Evolutionary conservation across 2,797 vertebrate genomes (phyloP).

Genomic region (Chelon auratus): DNA sequence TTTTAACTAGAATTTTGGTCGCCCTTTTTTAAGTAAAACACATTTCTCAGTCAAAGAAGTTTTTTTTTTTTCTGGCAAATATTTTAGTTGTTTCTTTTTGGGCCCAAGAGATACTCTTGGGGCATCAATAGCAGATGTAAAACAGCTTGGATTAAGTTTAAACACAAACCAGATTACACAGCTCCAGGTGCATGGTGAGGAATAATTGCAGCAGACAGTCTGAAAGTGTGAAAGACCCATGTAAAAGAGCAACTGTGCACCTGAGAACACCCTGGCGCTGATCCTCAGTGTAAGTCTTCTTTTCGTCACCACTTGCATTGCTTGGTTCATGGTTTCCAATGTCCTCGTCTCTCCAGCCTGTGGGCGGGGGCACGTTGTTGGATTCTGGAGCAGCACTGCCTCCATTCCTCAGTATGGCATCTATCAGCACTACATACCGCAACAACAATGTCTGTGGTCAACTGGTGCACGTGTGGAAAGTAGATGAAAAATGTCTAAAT

Average conservation of each 20-base stretch:
- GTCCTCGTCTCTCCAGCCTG: constrained; percentile 85
- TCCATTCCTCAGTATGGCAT: constrained; percentile 88
- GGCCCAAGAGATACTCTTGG: neutral
- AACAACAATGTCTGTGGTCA: constrained; percentile 27
- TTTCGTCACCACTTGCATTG: constrained; percentile 76
- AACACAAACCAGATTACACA: no score
- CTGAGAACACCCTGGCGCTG: constrained; percentile 92
- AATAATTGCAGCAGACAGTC: neutral
- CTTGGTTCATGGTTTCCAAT: constrained; percentile 53
- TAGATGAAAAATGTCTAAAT: neutral
- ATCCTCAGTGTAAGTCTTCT: constrained; percentile 90
- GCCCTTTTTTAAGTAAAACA: neutral
- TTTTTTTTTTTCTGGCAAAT: neutral
- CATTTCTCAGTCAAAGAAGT: constrained; percentile 1
- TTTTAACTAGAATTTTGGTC: neutral
- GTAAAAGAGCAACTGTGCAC: constrained; percentile 69
- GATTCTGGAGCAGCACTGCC: constrained; percentile 74
- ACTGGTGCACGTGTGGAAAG: neutral
- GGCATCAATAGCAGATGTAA: neutral
- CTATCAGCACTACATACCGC: constrained; percentile 87
- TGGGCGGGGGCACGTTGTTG: constrained; percentile 79
- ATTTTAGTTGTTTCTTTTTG: neutral
- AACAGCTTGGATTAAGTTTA: neutral
- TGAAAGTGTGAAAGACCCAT: neutral
- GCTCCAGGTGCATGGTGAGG: no score